These are phyloP conservation scores for Alfaro cultratus DNA, from an alignment of 2,797 vertebrate genomes.

Conservation along the genomic window DNA sequence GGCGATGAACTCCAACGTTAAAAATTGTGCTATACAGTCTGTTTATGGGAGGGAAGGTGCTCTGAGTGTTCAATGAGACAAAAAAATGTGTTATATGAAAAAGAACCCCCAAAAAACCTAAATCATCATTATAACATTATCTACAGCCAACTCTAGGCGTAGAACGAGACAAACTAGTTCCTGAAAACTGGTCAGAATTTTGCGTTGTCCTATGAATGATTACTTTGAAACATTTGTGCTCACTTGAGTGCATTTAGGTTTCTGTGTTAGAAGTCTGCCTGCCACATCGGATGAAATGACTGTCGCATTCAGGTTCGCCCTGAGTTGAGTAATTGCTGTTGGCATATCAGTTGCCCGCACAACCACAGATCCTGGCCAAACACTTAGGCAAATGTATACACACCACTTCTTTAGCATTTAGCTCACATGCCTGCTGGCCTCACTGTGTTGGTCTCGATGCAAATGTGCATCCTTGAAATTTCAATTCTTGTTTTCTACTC, in stretches of 20 bases:
- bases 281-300: slow-evolving; percentile 65
- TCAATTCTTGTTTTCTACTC: slow-evolving; percentile 53
- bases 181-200: slow-evolving; percentile 9
- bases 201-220: neutral
- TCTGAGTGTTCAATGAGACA: neutral
- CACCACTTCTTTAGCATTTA: slow-evolving; percentile 71
- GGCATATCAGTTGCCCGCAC: slow-evolving; percentile 67
- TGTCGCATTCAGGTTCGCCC: slow-evolving; percentile 53
- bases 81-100: neutral
- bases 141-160: neutral
- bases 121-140: neutral
- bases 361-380: slow-evolving; percentile 70
- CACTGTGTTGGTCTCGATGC: slow-evolving; percentile 13
- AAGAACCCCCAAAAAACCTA: neutral
- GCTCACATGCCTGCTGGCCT: slow-evolving; percentile 66
- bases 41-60: neutral
- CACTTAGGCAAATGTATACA: slow-evolving; percentile 78
- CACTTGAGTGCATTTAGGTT: slow-evolving; percentile 2
- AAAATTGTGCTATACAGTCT: neutral
- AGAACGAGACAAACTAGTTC: neutral
- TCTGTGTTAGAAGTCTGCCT: slow-evolving; percentile 50
- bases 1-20: neutral
- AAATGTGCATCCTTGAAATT: slow-evolving; percentile 40
- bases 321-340: slow-evolving; percentile 69
- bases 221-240: neutral